phyloP scores from a whole-genome alignment of 2,888 invertebrate genomes.

The Trisateles emortualis region DNA sequence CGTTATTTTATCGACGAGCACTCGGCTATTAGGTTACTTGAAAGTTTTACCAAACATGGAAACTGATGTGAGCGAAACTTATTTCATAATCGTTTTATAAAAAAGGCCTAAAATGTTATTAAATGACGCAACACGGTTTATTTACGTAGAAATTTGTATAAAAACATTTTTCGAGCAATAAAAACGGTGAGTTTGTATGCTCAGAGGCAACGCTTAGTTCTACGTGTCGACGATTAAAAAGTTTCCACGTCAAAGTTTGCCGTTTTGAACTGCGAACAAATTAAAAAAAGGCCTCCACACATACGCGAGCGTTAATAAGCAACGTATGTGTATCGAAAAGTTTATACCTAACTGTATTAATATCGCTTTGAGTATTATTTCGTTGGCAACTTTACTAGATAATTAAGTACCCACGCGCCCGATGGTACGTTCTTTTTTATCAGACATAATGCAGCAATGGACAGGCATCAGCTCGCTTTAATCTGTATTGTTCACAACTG shows the following conservation, averaged over 20 bases:
- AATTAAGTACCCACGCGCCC: conserved; percentile 47
- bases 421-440: conserved; percentile 21
- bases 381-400: conserved; percentile 43
- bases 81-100: conserved; percentile 31
- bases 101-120: conserved; percentile 7
- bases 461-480: conserved; percentile 4
- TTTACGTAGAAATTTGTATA: conserved; percentile 45
- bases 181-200: conserved; percentile 49
- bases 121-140: conserved; percentile 31
- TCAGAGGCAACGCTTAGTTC: conserved; percentile 58
- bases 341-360: conserved; percentile 55
- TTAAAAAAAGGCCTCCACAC: conserved; percentile 50
- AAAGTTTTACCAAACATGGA: conserved; percentile 12
- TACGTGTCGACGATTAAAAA: conserved; percentile 65
- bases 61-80: conserved; percentile 20
- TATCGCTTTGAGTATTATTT: conserved; percentile 51
- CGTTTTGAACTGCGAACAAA: conserved; percentile 61
- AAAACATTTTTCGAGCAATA: conserved; percentile 54
- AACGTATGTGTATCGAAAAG: conserved; percentile 53
- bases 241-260: conserved; percentile 65
- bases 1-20: background rate
- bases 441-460: conserved; percentile 2
- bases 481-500: conserved; percentile 14
- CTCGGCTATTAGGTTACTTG: conserved; percentile 5
- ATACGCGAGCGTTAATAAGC: conserved; percentile 50